Percentiles rank a stretch among this genome's conserved stretches.
Evolutionary conservation across 2,888 invertebrate genomes (phyloP).

Genomic region (Chymomyza caudatula): DNA sequence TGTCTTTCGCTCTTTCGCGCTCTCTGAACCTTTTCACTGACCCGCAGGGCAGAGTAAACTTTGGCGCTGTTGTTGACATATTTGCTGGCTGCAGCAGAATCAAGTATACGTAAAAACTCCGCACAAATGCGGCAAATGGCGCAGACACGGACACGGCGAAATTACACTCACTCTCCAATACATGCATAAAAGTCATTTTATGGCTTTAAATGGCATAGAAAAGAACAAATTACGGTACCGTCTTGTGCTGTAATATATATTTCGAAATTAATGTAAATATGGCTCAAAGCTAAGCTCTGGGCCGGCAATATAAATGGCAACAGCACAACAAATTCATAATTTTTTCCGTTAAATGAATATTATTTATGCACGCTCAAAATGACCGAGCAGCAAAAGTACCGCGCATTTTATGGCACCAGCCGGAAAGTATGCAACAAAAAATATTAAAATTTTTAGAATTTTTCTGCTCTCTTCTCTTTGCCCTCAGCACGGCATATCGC

Average conservation of each 20-base stretch:
- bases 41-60: neutral
- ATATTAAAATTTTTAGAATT: slow-evolving; percentile 22
- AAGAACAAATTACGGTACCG: slow-evolving; percentile 9
- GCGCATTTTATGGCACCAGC: slow-evolving; percentile 11
- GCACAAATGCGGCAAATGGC: slow-evolving; percentile 3
- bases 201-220: slow-evolving; percentile 9
- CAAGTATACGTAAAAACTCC: neutral
- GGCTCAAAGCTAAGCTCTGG: slow-evolving; percentile 23
- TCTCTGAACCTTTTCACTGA: neutral
- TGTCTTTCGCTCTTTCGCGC: neutral
- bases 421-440: slow-evolving; percentile 43
- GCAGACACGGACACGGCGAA: neutral
- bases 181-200: slow-evolving; percentile 23
- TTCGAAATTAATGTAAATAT: slow-evolving; percentile 37
- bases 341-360: slow-evolving; percentile 52
- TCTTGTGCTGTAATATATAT: neutral
- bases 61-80: neutral
- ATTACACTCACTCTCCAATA: neutral
- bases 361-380: slow-evolving; percentile 29
- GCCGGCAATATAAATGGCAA: slow-evolving; percentile 36
- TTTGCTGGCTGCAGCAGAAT: neutral
- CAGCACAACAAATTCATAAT: slow-evolving; percentile 39
- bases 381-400: neutral
- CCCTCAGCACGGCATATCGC: neutral
- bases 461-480: neutral